Evolutionary conservation across 2,797 vertebrate species (phyloP), one percentile per base, ranked within the genome.

Genomic region (Phrynocephalus vlangalii): DNA sequence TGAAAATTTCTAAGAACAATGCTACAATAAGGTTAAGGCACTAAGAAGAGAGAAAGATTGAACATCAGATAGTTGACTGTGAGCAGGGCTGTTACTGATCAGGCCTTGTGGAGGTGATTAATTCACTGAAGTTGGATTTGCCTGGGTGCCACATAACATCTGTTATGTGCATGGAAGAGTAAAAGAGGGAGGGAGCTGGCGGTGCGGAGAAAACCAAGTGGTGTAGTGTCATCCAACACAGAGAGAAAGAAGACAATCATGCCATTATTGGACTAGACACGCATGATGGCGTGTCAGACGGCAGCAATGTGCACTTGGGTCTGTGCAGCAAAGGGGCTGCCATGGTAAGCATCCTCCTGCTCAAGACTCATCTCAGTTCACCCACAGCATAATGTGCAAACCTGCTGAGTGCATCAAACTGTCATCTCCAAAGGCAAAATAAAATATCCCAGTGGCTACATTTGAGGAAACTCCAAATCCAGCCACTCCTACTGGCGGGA

Each of bases 401-500:
- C 71, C 68, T 67, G 56, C 30, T 0, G 0, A 85, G 9, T 78
- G 85, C 93, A 91, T 0, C 78, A 91, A 87, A 92, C 83, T 86
- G 56, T 87, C 81, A 80, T 70, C 82, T 93, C 89, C 91, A 94
- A 56, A 93, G 86, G 91, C 95, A 88, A 93, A 94, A 63, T 63
- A 88, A 93, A 94, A 67, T 75, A 75, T 90, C 93, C 90, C 89
- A 93, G 75, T 85, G 91, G 91, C 77, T 93, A 88, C 86, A 89
- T 0, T 90, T 93, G 84, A 93, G 90, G 87, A 92, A 94, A 90
- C 77, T 89, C 73, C 82, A 91, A 88, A 91, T 90, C 91, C 86
- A 95, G 84, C 68, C 91, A 84, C 92, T 93, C 89, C 91, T 92
- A 94, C 88, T 88, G 83, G 90, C 89, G 88, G 88, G 48, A 33